Conservation (phyloP, 2,113 vertebrate species). For the Blennius ocellaris region DNA sequence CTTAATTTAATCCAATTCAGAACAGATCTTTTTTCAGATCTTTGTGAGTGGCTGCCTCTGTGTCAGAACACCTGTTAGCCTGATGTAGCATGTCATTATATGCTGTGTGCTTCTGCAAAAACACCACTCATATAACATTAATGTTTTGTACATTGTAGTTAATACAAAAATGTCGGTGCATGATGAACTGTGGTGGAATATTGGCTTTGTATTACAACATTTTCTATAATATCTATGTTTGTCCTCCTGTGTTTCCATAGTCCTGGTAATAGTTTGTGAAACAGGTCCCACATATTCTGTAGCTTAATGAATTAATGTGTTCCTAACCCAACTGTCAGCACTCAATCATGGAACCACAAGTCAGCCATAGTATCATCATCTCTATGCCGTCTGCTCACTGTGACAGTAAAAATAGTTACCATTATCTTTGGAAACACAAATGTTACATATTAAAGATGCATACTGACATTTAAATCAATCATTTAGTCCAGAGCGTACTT, state of each 20-base stretch:
- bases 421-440: too few species aligned
- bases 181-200: not conserved
- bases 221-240: too few species aligned
- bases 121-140: not conserved
- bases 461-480: too few species aligned
- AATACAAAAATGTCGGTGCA: not conserved
- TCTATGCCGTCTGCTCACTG: too few species aligned
- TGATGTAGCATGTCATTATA: not conserved
- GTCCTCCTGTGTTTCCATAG: constrained; percentile 5
- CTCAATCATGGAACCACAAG: too few species aligned
- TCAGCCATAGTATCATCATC: too few species aligned
- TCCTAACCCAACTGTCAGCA: too few species aligned
- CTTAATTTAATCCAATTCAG: not conserved
- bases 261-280: not conserved
- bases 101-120: not conserved
- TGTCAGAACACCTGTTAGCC: not conserved
- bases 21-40: not conserved
- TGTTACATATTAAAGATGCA: too few species aligned
- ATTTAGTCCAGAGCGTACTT: too few species aligned
- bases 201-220: not conserved
- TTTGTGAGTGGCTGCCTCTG: not conserved
- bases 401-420: not conserved
- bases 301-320: too few species aligned
- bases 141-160: constrained; percentile 4
- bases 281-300: too few species aligned